A percentile compares a stretch with the other conserved stretches of the same genome.
These are phyloP conservation scores for Saccostrea echinata DNA, from an alignment of 1,140 invertebrate species.

Conservation along the genomic window DNA sequence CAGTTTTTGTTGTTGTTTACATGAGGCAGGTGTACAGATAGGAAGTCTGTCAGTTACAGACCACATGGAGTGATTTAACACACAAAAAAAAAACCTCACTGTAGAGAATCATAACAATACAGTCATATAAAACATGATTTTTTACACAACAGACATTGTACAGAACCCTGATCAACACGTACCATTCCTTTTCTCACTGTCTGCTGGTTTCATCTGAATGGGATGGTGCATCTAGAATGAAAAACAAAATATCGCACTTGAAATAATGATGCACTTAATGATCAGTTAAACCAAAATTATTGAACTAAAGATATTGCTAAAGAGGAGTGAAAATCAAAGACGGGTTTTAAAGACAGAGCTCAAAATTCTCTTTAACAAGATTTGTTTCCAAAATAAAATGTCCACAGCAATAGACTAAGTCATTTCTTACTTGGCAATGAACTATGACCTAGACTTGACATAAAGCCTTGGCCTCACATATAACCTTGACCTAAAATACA, in stretches of 20 bases:
- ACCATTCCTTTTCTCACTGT: conserved; percentile 98
- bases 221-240: conserved; percentile 98
- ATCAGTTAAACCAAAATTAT: too few relatives aligned
- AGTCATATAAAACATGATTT: not conserved
- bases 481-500: too few relatives aligned
- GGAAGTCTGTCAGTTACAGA: not conserved
- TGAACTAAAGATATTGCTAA: too few relatives aligned
- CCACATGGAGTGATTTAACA: not conserved
- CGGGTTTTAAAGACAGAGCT: too few relatives aligned
- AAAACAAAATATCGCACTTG: conserved; percentile 65
- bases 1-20: not conserved
- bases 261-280: too few relatives aligned
- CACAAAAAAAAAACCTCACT: not conserved
- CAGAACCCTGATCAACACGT: conserved; percentile 47
- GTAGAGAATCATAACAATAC: not conserved
- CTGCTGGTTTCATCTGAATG: conserved; percentile 99
- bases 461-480: too few relatives aligned
- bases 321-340: too few relatives aligned
- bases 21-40: not conserved
- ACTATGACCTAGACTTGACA: too few relatives aligned
- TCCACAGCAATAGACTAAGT: too few relatives aligned
- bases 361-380: too few relatives aligned
- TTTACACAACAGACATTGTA: not conserved
- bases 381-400: too few relatives aligned
- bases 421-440: too few relatives aligned